Percentiles rank a stretch among this genome's conserved stretches.
Conservation (phyloP, 2,888 invertebrate genomes). For the Phalangium opilio region DNA sequence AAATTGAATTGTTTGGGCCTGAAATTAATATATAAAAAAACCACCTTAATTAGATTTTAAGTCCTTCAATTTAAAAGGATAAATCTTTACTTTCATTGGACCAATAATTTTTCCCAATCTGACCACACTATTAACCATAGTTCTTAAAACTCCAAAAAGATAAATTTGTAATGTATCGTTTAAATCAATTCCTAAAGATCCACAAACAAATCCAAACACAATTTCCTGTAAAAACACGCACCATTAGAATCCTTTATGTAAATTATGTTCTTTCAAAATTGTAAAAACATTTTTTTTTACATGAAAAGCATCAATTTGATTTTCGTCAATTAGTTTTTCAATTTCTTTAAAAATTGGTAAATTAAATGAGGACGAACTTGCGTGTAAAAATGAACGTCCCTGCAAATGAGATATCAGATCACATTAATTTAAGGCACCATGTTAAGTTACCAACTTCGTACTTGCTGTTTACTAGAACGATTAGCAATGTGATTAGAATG, state of each 20-base stretch:
- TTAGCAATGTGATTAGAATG: constrained; percentile 13
- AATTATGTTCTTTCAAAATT: background rate
- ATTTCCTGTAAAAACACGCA: constrained; percentile 11
- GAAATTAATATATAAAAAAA: background rate
- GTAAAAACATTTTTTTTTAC: constrained; percentile 3
- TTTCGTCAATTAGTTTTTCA: constrained; percentile 4
- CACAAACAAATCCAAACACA: constrained; percentile 9
- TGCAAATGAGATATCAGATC: constrained; percentile 1
- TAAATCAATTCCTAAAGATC: constrained; percentile 6
- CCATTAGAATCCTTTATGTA: background rate
- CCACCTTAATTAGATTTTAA: background rate
- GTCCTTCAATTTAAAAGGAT: background rate
- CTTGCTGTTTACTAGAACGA: constrained; percentile 13
- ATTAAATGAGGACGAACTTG: constrained; percentile 5
- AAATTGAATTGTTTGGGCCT: background rate
- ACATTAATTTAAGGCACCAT: background rate
- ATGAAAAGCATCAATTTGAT: constrained; percentile 7
- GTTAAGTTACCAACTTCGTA: too few relatives aligned
- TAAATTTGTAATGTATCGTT: constrained; percentile 5
- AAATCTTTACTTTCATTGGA: background rate
- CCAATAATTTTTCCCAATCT: constrained; percentile 11
- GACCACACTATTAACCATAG: constrained; percentile 11
- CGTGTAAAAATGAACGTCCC: constrained; percentile 10
- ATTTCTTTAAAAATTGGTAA: constrained; percentile 1
- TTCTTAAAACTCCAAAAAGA: constrained; percentile 9